phyloP scores from a whole-genome alignment of 2,113 vertebrate species.

The Accipiter cooperii region DNA sequence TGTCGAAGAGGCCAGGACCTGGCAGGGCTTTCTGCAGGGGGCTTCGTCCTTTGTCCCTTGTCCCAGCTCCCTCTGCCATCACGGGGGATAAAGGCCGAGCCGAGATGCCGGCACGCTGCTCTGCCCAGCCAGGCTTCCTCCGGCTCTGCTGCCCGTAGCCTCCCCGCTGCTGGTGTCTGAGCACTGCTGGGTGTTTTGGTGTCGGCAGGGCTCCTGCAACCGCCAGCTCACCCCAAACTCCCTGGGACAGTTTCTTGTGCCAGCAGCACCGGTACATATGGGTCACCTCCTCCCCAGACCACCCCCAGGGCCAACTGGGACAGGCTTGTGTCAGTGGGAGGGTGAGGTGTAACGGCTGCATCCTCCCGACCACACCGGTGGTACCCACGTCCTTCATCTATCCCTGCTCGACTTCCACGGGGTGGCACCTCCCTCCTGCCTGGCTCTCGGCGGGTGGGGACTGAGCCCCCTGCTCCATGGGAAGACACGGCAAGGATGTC shows the following conservation, averaged over 20 bases:
- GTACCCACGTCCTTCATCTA: background rate
- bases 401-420: background rate
- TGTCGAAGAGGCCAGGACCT: background rate
- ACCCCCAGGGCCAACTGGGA: background rate
- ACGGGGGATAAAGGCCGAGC: background rate
- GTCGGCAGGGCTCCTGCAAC: background rate
- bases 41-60: rapidly evolving
- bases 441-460: background rate
- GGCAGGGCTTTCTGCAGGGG: background rate
- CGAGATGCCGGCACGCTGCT: too few species aligned
- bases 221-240: background rate
- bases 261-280: background rate
- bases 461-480: background rate
- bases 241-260: background rate
- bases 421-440: background rate
- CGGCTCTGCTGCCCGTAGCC: background rate
- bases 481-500: background rate
- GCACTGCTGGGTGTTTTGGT: background rate
- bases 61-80: background rate
- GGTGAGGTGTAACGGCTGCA: background rate
- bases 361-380: background rate
- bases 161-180: background rate
- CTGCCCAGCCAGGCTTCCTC: background rate
- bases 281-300: background rate
- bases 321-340: background rate